Base-by-base conservation (phyloP, 2,888 invertebrate genomes). In the Pelosia muscerda region DNA sequence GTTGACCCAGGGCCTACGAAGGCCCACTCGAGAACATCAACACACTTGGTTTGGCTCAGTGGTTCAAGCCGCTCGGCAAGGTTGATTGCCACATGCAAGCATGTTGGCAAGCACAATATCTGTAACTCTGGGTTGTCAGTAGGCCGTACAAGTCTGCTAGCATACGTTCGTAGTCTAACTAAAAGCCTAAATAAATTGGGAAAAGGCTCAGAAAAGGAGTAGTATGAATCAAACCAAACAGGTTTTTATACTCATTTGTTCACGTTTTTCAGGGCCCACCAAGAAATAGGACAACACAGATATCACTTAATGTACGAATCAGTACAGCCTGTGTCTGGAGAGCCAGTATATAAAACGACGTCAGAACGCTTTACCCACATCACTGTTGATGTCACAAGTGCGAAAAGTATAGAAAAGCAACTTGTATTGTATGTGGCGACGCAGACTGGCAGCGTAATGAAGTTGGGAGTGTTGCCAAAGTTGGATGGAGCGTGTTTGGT, bases 231-330 rank as follows among this genome's bases (percentile, higher is more conserved):
- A 10, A 2, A 9, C 2, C 4, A 42, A 1, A n/a, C 22, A 22
- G 8, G n/a, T 53, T 8, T 5, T 5, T 6, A n/a, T n/a, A 53
- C 23, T 22, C 0, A 22, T 28, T 23, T 2, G 5, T 15, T n/a
- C n/a, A n/a, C 10, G 4, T 38, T 28, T 49, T 25, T 25, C 60
- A 95, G 94, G 70, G 79, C 88, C 0, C 95, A 94, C 66, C 94
- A 95, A 81, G 88, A 96, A 59, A 90, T 96, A 65, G 96, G 97
- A 82, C 96, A 96, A 70, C 96, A 96, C 19, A 95, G 96, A 73
- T 98, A 98, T 88, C 98, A 98, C 82, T 92, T 99, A 66, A 98
- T 98, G 98, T 97, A 98, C 86, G 95, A 96, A 65, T 97, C 98
- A 0, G 97, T 99, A 0, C 97, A 98, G 81, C 97, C 98, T 0